Percentiles rank a stretch among this genome's conserved stretches.
Conservation (phyloP, 2,113 vertebrate genomes). For the Halichoerus grypus region DNA sequence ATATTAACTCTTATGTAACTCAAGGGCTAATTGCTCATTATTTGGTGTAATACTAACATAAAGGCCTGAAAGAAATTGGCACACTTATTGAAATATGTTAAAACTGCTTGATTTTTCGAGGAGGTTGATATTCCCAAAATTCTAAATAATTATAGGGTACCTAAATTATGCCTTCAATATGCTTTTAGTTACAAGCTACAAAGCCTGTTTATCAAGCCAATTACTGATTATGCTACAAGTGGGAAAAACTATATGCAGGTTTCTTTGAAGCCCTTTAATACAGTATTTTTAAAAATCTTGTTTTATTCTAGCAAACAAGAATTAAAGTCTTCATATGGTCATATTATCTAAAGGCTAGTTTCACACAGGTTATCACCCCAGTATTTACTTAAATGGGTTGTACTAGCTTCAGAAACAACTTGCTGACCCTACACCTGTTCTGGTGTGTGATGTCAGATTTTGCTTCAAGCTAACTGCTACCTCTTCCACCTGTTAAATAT, state of each 20-base stretch:
- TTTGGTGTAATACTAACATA: neutral
- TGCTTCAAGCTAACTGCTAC: conserved; percentile 5
- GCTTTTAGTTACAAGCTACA: conserved; percentile 33
- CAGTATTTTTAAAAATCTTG: neutral
- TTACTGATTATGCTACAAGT: neutral
- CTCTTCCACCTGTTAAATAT: conserved; percentile 7
- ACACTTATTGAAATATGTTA: neutral
- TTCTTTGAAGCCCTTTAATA: conserved; percentile 42
- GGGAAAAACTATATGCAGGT: neutral
- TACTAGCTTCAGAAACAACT: conserved; percentile 14
- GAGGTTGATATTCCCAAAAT: conserved; percentile 32
- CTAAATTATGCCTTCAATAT: conserved; percentile 38
- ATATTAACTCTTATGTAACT: neutral
- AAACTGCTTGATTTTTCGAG: neutral
- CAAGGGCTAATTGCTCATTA: neutral
- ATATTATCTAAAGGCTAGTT: conserved; percentile 12
- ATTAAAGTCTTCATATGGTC: neutral
- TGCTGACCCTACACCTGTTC: neutral
- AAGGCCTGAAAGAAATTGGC: neutral
- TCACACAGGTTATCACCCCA: neutral
- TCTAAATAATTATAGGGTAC: conserved; percentile 19
- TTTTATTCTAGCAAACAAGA: conserved; percentile 51
- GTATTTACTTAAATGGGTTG: neutral
- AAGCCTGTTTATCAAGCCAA: neutral
- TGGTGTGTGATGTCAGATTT: neutral